phyloP scores from a whole-genome alignment of 2,888 invertebrate genomes.

The Sminthurides aquaticus region DNA sequence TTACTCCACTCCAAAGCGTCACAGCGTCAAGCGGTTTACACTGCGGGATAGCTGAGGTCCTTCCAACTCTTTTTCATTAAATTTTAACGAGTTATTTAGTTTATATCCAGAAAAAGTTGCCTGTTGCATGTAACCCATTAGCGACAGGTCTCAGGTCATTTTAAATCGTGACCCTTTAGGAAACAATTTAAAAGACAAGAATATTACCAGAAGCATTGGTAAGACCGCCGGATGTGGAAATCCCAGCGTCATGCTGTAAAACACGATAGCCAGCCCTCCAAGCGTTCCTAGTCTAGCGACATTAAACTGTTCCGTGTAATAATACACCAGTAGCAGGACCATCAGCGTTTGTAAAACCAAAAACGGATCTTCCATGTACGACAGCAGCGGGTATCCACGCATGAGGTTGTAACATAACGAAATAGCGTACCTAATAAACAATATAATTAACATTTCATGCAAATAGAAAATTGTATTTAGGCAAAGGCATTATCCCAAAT shows the following conservation, averaged over 20 bases:
- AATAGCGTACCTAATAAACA: constrained; percentile 61
- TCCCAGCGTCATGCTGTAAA: constrained; percentile 51
- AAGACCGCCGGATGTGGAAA: constrained; percentile 51
- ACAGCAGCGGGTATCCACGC: constrained; percentile 63
- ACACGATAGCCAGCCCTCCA: constrained; percentile 49
- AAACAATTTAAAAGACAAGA: too few relatives aligned
- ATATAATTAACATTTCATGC: constrained; percentile 2
- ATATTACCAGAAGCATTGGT: constrained; percentile 57
- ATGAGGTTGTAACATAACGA: constrained; percentile 72
- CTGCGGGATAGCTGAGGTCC: too few relatives aligned
- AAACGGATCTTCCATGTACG: constrained; percentile 77
- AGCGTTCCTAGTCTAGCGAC: constrained; percentile 45
- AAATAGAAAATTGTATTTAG: not conserved
- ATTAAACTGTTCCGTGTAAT: constrained; percentile 58
- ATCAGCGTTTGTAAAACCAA: constrained; percentile 67
- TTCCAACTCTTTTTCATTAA: too few relatives aligned
- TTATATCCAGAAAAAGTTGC: too few relatives aligned
- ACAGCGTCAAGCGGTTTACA: too few relatives aligned
- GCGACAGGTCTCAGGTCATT: too few relatives aligned
- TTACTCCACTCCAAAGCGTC: too few relatives aligned
- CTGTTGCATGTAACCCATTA: too few relatives aligned
- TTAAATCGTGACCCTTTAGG: too few relatives aligned
- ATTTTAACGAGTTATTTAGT: too few relatives aligned
- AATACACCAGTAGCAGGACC: constrained; percentile 62
- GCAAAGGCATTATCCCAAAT: not conserved